These are phyloP conservation scores for Moxostoma hubbsi DNA, from an alignment of 2,797 vertebrate species.

Conservation along the genomic window DNA sequence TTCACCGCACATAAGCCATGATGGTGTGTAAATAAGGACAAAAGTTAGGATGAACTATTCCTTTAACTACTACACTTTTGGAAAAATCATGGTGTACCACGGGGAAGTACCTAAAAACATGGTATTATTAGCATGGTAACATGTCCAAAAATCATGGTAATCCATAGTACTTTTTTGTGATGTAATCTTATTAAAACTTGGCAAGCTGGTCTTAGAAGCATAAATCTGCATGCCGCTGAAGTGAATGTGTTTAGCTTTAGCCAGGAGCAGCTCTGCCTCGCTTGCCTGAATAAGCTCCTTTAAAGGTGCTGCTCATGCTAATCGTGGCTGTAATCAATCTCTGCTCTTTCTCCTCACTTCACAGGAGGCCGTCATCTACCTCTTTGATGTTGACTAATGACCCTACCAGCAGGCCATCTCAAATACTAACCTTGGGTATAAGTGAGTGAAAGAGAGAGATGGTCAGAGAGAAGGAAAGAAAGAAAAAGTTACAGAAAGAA, in stretches of 20 bases:
- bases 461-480: conserved; percentile 3
- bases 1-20: too few relatives aligned
- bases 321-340: conserved; percentile 79
- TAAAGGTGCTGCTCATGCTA: conserved; percentile 66
- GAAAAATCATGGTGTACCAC: too few relatives aligned
- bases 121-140: too few relatives aligned
- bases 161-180: too few relatives aligned
- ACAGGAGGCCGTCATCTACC: conserved; percentile 74
- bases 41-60: too few relatives aligned
- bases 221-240: neutral
- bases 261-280: neutral
- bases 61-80: too few relatives aligned
- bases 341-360: conserved; percentile 68
- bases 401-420: conserved; percentile 56
- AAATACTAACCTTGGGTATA: conserved; percentile 47
- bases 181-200: too few relatives aligned
- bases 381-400: conserved; percentile 79
- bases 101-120: too few relatives aligned
- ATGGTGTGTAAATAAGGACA: too few relatives aligned
- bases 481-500: neutral
- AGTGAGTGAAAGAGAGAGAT: conserved; percentile 47
- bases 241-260: conserved; percentile 50
- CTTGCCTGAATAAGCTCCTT: conserved; percentile 3
- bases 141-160: too few relatives aligned
- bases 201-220: neutral